Evolutionary conservation across 2,797 vertebrate genomes (phyloP), one percentile per base, ranked within the genome.

Genomic region (Mus minutoides): DNA sequence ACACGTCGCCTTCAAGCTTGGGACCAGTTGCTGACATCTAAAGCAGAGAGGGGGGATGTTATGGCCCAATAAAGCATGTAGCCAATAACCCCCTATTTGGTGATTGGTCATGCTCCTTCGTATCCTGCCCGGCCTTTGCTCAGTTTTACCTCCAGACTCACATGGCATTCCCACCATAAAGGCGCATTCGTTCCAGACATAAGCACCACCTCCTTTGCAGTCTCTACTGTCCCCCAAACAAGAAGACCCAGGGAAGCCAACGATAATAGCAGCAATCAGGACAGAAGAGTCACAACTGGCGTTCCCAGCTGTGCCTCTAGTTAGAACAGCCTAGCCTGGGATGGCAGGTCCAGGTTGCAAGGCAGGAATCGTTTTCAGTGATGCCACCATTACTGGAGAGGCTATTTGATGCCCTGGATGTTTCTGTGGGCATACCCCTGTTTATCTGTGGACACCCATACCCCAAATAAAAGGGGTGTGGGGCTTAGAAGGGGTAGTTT

Each of bases 21-120:
- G 97, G 91, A 96, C 97, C 94, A 97, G 97, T 89, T 92, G 94
- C 92, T 97, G 95, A 90, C 95, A 94, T 97, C 97, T 97, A 93
- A 97, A 95, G 96, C 96, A 54, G 77, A 92, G 88, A 97, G 84
- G 83, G 93, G 93, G 92, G 84, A 43, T 80, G 92, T 97, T 89
- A 92, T 0, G 94, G 60, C 93, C 92, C 92, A 98, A 96, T 95
- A 97, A 98, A 98, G 69, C 0, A 52, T 56, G 93, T 82, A 52
- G 78, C 88, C 96, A 78, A 84, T 98, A 97, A 98, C 97, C 79
- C 60, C 22, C 49, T 71, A 26, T 93, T 93, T 89, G 78, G n/a
- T 86, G 96, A 97, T 97, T 97, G 97, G 97, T 97, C 93, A 87
- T 88, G 96, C 79, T 92, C 85, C 64, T 84, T 92, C 46, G 22